phyloP scores from a whole-genome alignment of 2,888 invertebrate species.

The Celastrina argiolus region DNA sequence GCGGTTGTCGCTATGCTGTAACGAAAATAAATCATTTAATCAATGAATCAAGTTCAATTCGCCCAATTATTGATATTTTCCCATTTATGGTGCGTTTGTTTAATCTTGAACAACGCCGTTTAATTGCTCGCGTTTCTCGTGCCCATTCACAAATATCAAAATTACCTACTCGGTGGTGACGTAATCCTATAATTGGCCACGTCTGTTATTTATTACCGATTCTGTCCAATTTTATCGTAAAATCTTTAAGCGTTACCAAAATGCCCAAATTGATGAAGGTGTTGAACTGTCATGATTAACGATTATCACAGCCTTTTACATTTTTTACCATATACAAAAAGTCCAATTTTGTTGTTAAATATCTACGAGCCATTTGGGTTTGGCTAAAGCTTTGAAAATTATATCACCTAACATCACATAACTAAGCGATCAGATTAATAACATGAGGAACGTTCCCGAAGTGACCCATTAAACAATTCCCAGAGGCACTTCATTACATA shows the following conservation, averaged over 20 bases:
- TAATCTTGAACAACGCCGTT: constrained; percentile 33
- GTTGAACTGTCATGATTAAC: constrained; percentile 16
- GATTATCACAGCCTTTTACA: constrained; percentile 1
- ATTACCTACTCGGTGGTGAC: constrained; percentile 36
- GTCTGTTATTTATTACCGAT: constrained; percentile 36
- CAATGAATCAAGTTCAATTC: constrained; percentile 16
- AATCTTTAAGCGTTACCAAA: constrained; percentile 16
- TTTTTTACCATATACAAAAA: constrained; percentile 1
- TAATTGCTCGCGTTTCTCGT: constrained; percentile 36
- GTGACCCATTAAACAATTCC: constrained; percentile 19
- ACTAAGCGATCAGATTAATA: not conserved
- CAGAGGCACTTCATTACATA: constrained; percentile 32
- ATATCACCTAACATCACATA: not conserved
- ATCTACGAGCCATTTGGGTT: not conserved
- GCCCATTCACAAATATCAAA: constrained; percentile 32
- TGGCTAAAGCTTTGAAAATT: not conserved
- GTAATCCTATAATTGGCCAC: constrained; percentile 53
- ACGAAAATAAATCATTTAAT: constrained; percentile 10
- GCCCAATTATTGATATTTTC: constrained; percentile 11
- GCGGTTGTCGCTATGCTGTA: not conserved
- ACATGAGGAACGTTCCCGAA: not conserved
- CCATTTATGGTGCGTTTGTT: constrained; percentile 17
- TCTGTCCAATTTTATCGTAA: constrained; percentile 24
- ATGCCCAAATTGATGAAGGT: constrained; percentile 7
- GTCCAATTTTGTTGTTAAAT: not conserved